Base-by-base conservation (phyloP, 2,888 invertebrate genomes). In the Chromoteleia sp. region DNA sequence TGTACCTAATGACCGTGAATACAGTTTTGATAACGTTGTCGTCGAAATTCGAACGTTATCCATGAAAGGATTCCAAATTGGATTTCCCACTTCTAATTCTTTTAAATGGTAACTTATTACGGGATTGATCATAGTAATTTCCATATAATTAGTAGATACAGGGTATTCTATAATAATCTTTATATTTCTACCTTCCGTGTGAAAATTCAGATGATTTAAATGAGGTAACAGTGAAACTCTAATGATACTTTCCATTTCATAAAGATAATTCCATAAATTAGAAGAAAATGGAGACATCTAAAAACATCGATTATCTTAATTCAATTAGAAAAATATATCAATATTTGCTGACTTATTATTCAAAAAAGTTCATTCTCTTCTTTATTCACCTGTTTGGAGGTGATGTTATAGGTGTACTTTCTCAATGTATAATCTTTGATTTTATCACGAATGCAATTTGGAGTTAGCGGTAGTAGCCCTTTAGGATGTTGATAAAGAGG, bases 321-420 rank as follows among this genome's bases (percentile, higher is more conserved):
- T 25, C 25, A 25, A 25, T 25, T 25, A 25, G n/a, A n/a, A n/a
- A n/a, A n/a, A n/a, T n/a, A n/a, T n/a, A n/a, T n/a, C n/a, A n/a
- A n/a, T n/a, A n/a, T n/a, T n/a, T n/a, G n/a, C n/a, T n/a, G n/a
- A n/a, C n/a, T n/a, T n/a, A n/a, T n/a, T n/a, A n/a, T n/a, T n/a
- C n/a, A n/a, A 30, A 33, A 17, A 21, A 2, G 7, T 59, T 36
- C 7, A 2, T 10, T 36, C 2, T 7, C 7, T 36, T 36, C 8
- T 36, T 36, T 36, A 36, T 36, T 75, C 76, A 90, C 89, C 84
- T 91, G 88, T 25, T 83, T 86, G 36, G 88, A 80, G 14, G 84
- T 81, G 2, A 91, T 75, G 33, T 90, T 87, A 33, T 88, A 83
- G 2, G 84, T 88, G 81, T 91, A 92, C 25, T 92, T 90, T 29